Evolutionary conservation across 1,140 invertebrate genomes (phyloP).

Genomic region (Venustaconcha ellipsiformis): DNA sequence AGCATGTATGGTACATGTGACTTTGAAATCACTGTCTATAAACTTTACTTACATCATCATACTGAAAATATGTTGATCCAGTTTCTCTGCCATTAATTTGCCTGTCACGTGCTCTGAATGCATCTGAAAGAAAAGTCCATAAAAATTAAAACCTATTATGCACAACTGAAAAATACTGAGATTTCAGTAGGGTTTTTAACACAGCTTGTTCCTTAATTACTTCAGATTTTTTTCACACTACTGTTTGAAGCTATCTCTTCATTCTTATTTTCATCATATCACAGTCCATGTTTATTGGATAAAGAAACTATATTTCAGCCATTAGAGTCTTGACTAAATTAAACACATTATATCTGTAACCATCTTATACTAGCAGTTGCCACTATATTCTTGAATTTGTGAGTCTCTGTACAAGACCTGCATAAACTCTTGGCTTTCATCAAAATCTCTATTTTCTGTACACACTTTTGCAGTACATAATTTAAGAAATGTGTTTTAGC

Average conservation of each 20-base stretch:
- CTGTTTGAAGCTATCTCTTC: background rate
- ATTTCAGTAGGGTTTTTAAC: background rate
- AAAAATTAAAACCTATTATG: background rate
- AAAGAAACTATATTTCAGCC: background rate
- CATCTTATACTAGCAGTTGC: background rate
- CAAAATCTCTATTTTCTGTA: background rate
- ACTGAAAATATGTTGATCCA: conserved; percentile 45
- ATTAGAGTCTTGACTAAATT: too few relatives aligned
- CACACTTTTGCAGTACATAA: background rate
- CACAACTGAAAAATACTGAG: background rate
- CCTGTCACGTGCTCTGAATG: conserved; percentile 54
- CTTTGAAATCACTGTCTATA: too few relatives aligned
- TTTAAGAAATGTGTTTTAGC: background rate
- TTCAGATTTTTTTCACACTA: background rate
- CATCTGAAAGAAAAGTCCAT: conserved; percentile 44
- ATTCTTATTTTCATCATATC: background rate
- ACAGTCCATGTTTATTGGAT: background rate
- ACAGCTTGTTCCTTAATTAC: background rate
- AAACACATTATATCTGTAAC: too few relatives aligned
- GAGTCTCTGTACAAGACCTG: background rate
- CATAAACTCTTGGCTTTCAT: background rate
- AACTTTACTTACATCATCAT: conserved; percentile 61
- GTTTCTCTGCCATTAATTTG: conserved; percentile 48
- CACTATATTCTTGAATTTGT: background rate
- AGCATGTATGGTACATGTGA: too few relatives aligned